A percentile compares a stretch with the other conserved stretches of the same genome.
phyloP scores from a whole-genome alignment of 2,888 invertebrate species.

The Gibbula magus region DNA sequence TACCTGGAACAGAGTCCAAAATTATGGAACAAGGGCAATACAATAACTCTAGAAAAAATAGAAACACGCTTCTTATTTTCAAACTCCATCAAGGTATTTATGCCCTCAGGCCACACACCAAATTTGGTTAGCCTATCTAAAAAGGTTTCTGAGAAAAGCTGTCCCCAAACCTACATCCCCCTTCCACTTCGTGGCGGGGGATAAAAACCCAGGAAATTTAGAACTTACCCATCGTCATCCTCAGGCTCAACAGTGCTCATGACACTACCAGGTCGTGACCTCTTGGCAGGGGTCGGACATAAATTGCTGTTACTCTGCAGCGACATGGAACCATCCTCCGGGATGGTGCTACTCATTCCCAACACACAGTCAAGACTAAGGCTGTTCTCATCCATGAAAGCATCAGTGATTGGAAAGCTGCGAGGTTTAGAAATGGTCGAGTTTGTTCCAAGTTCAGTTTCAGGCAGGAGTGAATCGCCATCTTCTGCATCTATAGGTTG shows the following conservation, averaged over 20 bases:
- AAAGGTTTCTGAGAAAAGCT: too few species aligned
- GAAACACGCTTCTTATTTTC: too few species aligned
- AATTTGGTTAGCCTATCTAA: too few species aligned
- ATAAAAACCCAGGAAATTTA: constrained; percentile 7
- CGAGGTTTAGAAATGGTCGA: background rate
- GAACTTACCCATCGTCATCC: constrained; percentile 11
- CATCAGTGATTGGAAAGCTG: background rate
- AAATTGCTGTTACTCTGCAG: background rate
- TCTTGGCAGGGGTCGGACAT: constrained; percentile 46
- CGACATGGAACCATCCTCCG: background rate
- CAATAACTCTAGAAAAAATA: background rate
- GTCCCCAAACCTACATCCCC: too few species aligned
- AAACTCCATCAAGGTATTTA: too few species aligned
- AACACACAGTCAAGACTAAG: constrained; percentile 7
- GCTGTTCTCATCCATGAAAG: constrained; percentile 14
- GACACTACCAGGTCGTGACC: constrained; percentile 46
- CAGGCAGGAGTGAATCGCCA: background rate
- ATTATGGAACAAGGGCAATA: background rate
- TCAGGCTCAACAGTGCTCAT: constrained; percentile 45
- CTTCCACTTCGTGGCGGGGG: too few species aligned
- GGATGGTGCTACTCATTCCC: background rate
- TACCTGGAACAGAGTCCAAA: too few species aligned
- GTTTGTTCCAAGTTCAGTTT: background rate
- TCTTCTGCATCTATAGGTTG: background rate
- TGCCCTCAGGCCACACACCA: too few species aligned